Evolutionary conservation across 2,888 invertebrate species (phyloP), one percentile per base, ranked within the genome.

Genomic region (Acleris laterana): DNA sequence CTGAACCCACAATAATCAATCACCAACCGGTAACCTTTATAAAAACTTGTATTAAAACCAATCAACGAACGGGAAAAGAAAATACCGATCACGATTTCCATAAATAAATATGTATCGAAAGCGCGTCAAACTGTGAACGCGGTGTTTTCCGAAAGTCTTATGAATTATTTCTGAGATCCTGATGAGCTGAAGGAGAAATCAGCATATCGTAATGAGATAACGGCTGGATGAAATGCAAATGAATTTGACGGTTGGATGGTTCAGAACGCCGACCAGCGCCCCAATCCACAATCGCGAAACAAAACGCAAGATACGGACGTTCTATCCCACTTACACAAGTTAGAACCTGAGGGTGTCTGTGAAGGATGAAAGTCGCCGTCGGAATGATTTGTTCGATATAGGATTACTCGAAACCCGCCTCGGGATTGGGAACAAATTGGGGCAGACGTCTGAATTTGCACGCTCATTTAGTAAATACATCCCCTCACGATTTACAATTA

Each of bases 151-250:
- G 68, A 72, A 69, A 58, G 72, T 77, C 77, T 81, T 81, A 81
- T 82, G 79, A 83, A 81, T 80, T 80, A 78, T 82, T 80, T 77
- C 73, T 70, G 72, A 77, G 73, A 77, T 78, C 72, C 73, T 75
- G 71, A 75, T 69, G 72, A 68, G 67, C 60, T 72, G 71, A 66
- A 72, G 72, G 76, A 77, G 75, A 71, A 85, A 84, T 84, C 80
- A 75, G 78, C 75, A 83, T 82, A 79, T 81, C 77, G 79, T 87
- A 88, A 89, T 85, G 79, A 87, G 87, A 82, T 86, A 85, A 87
- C 85, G 83, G 82, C 76, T 79, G 77, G 75, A 72, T 76, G 81
- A 80, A 83, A 89, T 87, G 88, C 88, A 88, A 89, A 89, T 87
- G 83, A 85, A 84, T 88, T 88, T 77, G 72, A 73, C 76, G 76